A percentile compares a stretch with the other conserved stretches of the same genome.
Conservation (phyloP, 2,113 vertebrate genomes). For the Onychorhynchus coronatus region DNA sequence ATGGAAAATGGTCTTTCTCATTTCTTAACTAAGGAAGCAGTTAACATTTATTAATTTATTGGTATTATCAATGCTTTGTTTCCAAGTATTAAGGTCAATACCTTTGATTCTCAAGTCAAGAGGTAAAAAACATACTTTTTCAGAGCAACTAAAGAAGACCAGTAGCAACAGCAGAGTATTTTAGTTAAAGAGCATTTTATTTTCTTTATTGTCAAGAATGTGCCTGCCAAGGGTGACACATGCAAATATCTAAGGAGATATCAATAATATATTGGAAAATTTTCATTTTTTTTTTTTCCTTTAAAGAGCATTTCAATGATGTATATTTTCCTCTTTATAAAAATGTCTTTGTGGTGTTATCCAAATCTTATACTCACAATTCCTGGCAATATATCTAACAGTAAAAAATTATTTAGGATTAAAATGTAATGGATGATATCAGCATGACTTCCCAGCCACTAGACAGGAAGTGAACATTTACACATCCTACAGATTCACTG, state of each 20-base stretch:
- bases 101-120: not conserved
- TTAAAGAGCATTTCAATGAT: not conserved
- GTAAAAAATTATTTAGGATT: constrained; percentile 32
- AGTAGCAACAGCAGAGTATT: not conserved
- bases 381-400: not conserved
- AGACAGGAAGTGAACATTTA: not conserved
- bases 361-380: not conserved
- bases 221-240: not conserved
- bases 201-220: not conserved
- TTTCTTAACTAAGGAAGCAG: not conserved
- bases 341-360: not conserved
- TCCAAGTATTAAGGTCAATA: not conserved
- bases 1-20: not conserved
- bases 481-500: not conserved
- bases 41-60: not conserved
- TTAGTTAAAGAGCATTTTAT: not conserved
- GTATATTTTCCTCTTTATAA: not conserved
- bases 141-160: not conserved
- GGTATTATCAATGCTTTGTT: not conserved
- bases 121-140: not conserved
- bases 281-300: not conserved
- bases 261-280: not conserved
- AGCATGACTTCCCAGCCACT: not conserved
- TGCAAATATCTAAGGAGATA: not conserved
- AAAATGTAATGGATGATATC: constrained; percentile 17